Conservation (phyloP, 2,113 vertebrate genomes). For the Benitochromis conjunctus region DNA sequence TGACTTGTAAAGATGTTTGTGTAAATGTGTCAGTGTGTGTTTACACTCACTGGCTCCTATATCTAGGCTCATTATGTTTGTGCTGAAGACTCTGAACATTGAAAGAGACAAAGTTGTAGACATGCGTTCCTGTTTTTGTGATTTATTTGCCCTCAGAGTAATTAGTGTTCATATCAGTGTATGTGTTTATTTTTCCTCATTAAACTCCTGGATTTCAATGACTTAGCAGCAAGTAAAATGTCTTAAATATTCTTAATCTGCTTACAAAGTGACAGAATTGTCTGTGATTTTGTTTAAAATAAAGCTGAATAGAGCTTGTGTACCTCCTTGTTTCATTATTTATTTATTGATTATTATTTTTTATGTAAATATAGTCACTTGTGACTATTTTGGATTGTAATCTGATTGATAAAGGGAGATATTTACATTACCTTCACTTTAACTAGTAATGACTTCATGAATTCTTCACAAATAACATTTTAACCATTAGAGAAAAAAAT, state of each 20-base stretch:
- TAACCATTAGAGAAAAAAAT: neutral
- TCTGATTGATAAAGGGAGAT: neutral
- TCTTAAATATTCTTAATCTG: neutral
- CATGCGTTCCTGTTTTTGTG: neutral
- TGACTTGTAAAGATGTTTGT: neutral
- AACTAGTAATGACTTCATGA: neutral
- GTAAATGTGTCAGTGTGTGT: neutral
- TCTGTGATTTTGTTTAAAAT: neutral
- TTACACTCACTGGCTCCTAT: neutral
- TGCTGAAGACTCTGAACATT: neutral
- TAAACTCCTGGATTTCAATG: neutral
- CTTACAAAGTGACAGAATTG: neutral
- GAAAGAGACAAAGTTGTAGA: neutral
- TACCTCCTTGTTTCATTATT: fast-evolving
- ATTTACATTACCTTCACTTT: neutral
- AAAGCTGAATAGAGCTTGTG: neutral
- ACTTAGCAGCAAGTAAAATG: neutral
- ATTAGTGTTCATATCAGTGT: neutral
- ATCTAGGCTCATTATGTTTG: neutral
- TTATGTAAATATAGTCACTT: neutral
- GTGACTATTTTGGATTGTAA: neutral
- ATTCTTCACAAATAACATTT: neutral
- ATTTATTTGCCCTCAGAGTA: neutral
- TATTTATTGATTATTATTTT: neutral
- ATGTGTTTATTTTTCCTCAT: neutral